phyloP scores from a whole-genome alignment of 2,888 invertebrate species.

The Margaritifera margaritifera region DNA sequence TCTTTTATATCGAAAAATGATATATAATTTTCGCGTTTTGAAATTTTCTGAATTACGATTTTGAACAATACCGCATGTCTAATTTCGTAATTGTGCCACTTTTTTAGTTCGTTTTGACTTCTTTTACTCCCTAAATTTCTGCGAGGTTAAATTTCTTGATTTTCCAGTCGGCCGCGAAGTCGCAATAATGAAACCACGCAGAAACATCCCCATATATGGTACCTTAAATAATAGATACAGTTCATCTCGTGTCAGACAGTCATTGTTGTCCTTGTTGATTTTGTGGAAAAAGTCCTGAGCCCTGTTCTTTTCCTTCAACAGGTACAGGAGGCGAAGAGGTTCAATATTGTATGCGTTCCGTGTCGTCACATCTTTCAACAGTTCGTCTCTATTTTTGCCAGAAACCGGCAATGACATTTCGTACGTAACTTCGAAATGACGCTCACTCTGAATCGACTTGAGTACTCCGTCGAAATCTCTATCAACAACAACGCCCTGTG shows the following conservation, averaged over 20 bases:
- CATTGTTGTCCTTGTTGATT: constrained; percentile 61
- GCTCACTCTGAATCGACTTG: constrained; percentile 42
- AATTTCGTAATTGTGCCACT: too few relatives aligned
- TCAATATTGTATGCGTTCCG: constrained; percentile 62
- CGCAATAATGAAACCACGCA: background rate
- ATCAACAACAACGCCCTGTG: constrained; percentile 63
- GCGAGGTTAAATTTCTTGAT: too few relatives aligned
- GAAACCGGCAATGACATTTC: constrained; percentile 57
- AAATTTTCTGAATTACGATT: too few relatives aligned
- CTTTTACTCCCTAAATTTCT: too few relatives aligned
- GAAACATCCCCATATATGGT: background rate
- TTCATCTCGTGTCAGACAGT: constrained; percentile 55
- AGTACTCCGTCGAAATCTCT: constrained; percentile 56
- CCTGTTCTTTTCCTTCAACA: constrained; percentile 63
- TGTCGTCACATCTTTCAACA: constrained; percentile 47
- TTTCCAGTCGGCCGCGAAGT: too few relatives aligned
- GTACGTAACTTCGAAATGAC: constrained; percentile 53
- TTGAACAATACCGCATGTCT: too few relatives aligned
- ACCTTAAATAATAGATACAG: constrained; percentile 56
- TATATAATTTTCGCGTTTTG: too few relatives aligned
- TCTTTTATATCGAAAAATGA: too few relatives aligned
- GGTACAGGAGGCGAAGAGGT: constrained; percentile 61
- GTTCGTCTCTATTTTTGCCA: constrained; percentile 41
- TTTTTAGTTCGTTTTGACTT: too few relatives aligned
- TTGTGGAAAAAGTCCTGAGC: constrained; percentile 63